phyloP scores from a whole-genome alignment of 1,140 invertebrate species.

The Thalassaphorura encarpata region DNA sequence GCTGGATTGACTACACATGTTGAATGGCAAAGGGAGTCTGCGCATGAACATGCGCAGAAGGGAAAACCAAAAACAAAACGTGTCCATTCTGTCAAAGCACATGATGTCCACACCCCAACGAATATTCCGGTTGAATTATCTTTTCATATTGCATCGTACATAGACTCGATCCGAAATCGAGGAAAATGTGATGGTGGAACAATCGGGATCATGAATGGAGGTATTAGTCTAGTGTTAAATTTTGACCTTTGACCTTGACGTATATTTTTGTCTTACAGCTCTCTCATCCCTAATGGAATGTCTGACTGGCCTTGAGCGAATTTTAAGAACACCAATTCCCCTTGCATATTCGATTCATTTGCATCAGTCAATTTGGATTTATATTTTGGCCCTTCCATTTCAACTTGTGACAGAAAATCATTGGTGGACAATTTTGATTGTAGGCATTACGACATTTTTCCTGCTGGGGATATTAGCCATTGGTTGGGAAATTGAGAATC shows the following conservation, averaged over 20 bases:
- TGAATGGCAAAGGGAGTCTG: constrained; percentile 1
- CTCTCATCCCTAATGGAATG: constrained; percentile 4
- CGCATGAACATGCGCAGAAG: not conserved
- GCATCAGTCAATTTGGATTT: constrained; percentile 16
- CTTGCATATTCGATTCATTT: constrained; percentile 18
- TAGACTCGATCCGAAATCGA: not conserved
- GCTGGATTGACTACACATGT: constrained; percentile 14
- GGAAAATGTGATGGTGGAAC: too few relatives aligned
- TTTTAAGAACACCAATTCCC: constrained; percentile 6
- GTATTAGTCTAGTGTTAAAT: too few relatives aligned
- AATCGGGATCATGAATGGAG: too few relatives aligned
- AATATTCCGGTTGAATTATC: constrained; percentile 21
- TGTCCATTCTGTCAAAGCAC: not conserved
- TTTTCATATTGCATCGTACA: constrained; percentile 1
- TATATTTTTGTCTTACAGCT: constrained; percentile 4
- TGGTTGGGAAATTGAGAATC: constrained; percentile 14
- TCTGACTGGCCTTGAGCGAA: constrained; percentile 1
- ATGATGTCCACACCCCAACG: constrained; percentile 10
- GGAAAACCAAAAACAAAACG: not conserved
- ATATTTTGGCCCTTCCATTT: constrained; percentile 10
- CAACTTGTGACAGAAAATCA: not conserved
- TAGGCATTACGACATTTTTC: constrained; percentile 5
- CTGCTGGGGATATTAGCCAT: constrained; percentile 14
- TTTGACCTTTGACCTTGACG: too few relatives aligned
- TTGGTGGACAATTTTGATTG: constrained; percentile 13